These are phyloP conservation scores for Paramormyrops hopkinsi DNA, from an alignment of 2,797 vertebrate species.

Conservation along the genomic window DNA sequence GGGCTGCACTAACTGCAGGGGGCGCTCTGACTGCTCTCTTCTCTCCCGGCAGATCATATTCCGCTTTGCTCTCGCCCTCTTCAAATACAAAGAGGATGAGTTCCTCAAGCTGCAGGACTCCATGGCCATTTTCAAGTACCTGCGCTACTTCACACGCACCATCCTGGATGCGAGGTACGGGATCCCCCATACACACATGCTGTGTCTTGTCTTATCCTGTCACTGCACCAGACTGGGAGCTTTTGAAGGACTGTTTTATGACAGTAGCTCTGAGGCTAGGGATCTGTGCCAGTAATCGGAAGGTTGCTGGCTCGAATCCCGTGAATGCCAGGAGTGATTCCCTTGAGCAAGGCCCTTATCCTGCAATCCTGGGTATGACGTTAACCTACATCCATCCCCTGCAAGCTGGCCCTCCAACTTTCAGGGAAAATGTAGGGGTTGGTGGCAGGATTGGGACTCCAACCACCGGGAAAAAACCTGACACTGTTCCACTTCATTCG, in stretches of 20 bases:
- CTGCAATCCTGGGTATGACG: not conserved
- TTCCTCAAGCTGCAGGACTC: conserved; percentile 86
- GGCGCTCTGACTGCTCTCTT: not conserved
- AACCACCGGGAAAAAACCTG: not conserved
- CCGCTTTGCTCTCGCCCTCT: conserved; percentile 85
- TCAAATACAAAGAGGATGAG: conserved; percentile 95
- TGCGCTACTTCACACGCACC: conserved; percentile 83
- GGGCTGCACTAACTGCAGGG: not conserved
- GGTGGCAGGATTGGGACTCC: not conserved
- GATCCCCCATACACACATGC: not conserved
- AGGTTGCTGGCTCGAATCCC: not conserved
- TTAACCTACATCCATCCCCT: not conserved
- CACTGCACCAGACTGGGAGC: not conserved
- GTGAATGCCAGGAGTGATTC: not conserved
- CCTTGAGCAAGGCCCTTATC: not conserved
- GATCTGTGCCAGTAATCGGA: not conserved
- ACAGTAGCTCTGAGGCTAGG: not conserved
- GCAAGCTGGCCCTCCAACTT: not conserved
- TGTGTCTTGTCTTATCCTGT: not conserved
- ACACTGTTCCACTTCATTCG: not conserved
- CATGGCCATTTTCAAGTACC: conserved; percentile 90
- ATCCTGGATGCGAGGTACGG: conserved; percentile 82
- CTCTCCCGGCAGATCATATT: conserved; percentile 80
- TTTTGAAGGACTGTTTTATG: not conserved
- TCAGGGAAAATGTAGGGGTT: not conserved